A percentile compares a stretch with the other conserved stretches of the same genome.
Evolutionary conservation across 2,113 vertebrate genomes (phyloP).

Genomic region (Corapipo altera): DNA sequence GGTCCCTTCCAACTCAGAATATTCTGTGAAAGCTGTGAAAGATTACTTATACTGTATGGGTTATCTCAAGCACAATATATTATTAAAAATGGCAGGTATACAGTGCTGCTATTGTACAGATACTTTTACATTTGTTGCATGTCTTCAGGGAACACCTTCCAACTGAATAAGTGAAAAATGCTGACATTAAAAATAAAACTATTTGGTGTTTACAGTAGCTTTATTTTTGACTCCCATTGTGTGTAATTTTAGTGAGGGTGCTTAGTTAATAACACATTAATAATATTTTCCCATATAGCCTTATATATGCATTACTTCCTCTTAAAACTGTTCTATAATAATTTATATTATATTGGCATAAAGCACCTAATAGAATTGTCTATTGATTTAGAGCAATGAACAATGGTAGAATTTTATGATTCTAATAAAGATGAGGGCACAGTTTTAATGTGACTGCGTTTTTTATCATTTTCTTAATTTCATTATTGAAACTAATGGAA

Average conservation of each 20-base stretch:
- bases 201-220: neutral
- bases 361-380: neutral
- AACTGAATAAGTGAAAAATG: neutral
- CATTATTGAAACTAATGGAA: neutral
- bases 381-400: neutral
- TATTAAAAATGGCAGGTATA: neutral
- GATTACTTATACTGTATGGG: neutral
- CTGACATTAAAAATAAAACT: neutral
- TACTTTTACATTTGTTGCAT: neutral
- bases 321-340: neutral
- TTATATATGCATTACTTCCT: neutral
- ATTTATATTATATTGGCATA: neutral
- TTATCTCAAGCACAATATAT: neutral
- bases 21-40: neutral
- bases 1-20: neutral
- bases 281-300: neutral
- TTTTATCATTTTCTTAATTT: neutral
- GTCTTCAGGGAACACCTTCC: neutral
- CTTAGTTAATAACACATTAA: neutral
- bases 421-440: neutral
- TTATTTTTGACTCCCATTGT: neutral
- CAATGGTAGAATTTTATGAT: neutral
- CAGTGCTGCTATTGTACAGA: neutral
- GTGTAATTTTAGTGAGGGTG: neutral
- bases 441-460: neutral